Conservation (phyloP, 2,797 vertebrate genomes). For the Enteromius anoplus region DNA sequence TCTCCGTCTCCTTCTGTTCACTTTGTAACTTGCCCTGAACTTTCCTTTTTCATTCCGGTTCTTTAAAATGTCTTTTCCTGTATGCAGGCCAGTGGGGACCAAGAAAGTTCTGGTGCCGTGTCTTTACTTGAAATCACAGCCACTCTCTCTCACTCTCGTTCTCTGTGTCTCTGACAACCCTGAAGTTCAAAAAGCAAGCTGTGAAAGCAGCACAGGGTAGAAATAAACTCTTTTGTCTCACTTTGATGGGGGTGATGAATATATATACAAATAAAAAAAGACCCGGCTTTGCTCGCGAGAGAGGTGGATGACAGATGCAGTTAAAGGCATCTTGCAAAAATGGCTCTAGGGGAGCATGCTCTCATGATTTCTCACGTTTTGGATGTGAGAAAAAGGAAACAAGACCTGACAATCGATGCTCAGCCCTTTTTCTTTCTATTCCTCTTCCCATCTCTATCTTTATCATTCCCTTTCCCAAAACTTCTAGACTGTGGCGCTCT, state of each 20-base stretch:
- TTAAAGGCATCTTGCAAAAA: constrained; percentile 38
- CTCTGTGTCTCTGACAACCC: constrained; percentile 27
- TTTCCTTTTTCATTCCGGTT: constrained; percentile 10
- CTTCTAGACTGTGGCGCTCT: constrained; percentile 18
- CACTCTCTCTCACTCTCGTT: background rate
- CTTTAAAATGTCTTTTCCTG: constrained; percentile 24
- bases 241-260: constrained; percentile 54
- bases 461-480: constrained; percentile 17
- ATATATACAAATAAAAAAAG: constrained; percentile 50
- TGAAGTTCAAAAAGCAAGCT: constrained; percentile 27
- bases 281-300: constrained; percentile 12
- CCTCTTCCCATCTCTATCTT: background rate
- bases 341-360: constrained; percentile 25
- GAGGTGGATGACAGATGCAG: constrained; percentile 37
- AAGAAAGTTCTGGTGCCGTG: background rate
- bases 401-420: constrained; percentile 45
- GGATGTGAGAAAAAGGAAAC: constrained; percentile 48
- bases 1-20: constrained; percentile 16
- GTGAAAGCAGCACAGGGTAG: constrained; percentile 36
- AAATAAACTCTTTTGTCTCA: constrained; percentile 51
- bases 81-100: constrained; percentile 14
- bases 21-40: background rate
- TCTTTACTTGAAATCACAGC: constrained; percentile 26
- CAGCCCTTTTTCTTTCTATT: background rate
- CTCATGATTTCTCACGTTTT: constrained; percentile 23